phyloP scores from a whole-genome alignment of 1,140 invertebrate species.

The Drosophila lowei region DNA sequence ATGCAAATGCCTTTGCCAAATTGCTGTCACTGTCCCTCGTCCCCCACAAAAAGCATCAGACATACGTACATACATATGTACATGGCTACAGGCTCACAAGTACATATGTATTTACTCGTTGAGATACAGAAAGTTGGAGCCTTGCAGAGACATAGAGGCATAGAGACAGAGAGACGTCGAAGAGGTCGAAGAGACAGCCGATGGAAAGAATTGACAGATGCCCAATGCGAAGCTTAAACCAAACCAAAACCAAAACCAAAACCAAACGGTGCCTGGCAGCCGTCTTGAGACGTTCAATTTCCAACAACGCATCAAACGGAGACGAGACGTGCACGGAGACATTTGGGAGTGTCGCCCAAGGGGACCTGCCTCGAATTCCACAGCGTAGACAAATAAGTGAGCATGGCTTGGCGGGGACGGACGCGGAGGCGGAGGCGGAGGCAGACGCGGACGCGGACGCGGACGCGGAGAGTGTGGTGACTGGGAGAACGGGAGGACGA shows the following conservation, averaged over 20 bases:
- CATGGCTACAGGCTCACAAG: too few species aligned
- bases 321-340: constrained; percentile 19
- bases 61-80: too few species aligned
- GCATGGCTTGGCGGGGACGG: constrained; percentile 7
- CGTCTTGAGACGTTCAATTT: neutral
- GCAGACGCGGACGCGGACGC: constrained; percentile 9
- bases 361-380: constrained; percentile 66
- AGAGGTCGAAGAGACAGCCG: too few species aligned
- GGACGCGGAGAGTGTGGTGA: constrained; percentile 1
- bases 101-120: too few species aligned
- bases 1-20: constrained; percentile 15
- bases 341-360: constrained; percentile 69
- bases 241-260: constrained; percentile 11
- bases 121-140: too few species aligned
- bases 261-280: constrained; percentile 35
- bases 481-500: too few species aligned
- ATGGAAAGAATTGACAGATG: constrained; percentile 24
- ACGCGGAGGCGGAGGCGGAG: constrained; percentile 19
- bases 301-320: constrained; percentile 26
- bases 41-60: constrained; percentile 2
- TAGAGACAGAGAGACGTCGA: too few species aligned
- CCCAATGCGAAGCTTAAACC: constrained; percentile 7
- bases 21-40: constrained; percentile 7
- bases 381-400: constrained; percentile 51
- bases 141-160: neutral